A percentile compares a stretch with the other conserved stretches of the same genome.
Evolutionary conservation across 2,113 vertebrate genomes (phyloP).

Genomic region (Synchiropus splendidus): DNA sequence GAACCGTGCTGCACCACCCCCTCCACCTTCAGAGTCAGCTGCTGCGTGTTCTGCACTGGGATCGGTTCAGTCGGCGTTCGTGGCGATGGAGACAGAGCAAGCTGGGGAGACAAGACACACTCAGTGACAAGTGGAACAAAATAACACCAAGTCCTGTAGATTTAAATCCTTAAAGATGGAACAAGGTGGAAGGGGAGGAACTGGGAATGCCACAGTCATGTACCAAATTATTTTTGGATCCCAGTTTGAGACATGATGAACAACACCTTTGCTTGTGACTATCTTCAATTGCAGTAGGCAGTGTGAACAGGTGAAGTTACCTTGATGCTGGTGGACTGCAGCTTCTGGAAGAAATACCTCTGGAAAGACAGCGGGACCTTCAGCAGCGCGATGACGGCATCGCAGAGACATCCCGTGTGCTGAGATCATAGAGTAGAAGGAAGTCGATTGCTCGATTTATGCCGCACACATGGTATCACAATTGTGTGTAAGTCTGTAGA

Average conservation of each 20-base stretch:
- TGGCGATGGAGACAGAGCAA: conserved; percentile 89
- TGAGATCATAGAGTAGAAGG: conserved; percentile 38
- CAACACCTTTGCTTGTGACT: no score
- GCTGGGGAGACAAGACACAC: conserved; percentile 53
- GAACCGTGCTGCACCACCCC: conserved; percentile 94
- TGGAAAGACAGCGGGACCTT: conserved; percentile 95
- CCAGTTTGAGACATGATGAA: no score
- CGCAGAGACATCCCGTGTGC: conserved; percentile 91
- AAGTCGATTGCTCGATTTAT: no score
- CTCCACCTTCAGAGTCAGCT: conserved; percentile 90
- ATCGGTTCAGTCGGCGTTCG: conserved; percentile 88
- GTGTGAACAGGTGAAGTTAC: conserved; percentile 47
- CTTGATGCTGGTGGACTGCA: conserved; percentile 98
- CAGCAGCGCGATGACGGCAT: conserved; percentile 85
- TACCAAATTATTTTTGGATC: no score
- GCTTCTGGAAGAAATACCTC: conserved; percentile 97
- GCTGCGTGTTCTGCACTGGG: conserved; percentile 88
- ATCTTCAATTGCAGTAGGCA: no score
- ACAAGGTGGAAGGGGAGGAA: no score
- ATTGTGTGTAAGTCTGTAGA: not conserved
- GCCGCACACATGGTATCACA: not conserved
- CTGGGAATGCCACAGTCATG: no score
- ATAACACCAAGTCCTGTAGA: no score
- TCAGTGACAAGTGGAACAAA: no score
- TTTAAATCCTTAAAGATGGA: no score